A percentile compares a stretch with the other conserved stretches of the same genome.
phyloP scores from a whole-genome alignment of 2,797 vertebrate species.

The Synaphobranchus kaupii region DNA sequence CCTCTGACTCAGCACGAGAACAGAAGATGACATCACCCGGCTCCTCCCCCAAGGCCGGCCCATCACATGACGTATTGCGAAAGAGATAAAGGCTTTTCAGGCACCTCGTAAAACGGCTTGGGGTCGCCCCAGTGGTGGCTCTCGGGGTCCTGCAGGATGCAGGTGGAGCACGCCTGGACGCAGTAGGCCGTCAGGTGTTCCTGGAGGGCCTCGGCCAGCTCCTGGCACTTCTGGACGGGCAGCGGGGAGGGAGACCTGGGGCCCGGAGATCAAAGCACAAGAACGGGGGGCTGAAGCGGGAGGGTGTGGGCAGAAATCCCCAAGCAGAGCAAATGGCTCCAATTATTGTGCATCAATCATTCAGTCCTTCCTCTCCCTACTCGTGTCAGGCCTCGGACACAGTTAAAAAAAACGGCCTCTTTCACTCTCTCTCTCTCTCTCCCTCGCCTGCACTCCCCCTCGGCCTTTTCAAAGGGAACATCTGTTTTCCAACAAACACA shows the following conservation, averaged over 20 bases:
- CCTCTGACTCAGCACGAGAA: neutral
- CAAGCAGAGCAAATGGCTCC: slow-evolving; percentile 73
- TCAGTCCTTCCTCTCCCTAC: slow-evolving; percentile 64
- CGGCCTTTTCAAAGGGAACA: slow-evolving; percentile 55
- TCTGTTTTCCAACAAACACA: slow-evolving; percentile 68
- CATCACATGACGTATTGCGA: neutral
- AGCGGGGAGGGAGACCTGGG: slow-evolving; percentile 82
- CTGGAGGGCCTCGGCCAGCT: slow-evolving; percentile 77
- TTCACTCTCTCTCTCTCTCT: slow-evolving; percentile 25
- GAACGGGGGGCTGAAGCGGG: slow-evolving; percentile 67
- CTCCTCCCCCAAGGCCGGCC: neutral
- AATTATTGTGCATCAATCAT: slow-evolving; percentile 82
- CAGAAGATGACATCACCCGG: neutral
- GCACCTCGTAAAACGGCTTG: slow-evolving; percentile 95
- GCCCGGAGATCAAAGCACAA: slow-evolving; percentile 48
- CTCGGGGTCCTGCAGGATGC: slow-evolving; percentile 91
- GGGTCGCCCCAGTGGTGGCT: slow-evolving; percentile 91
- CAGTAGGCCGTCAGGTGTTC: slow-evolving; percentile 88
- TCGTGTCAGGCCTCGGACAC: slow-evolving; percentile 50
- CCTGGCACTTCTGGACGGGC: slow-evolving; percentile 84
- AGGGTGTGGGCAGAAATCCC: slow-evolving; percentile 34
- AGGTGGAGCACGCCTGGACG: slow-evolving; percentile 83
- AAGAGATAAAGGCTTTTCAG: slow-evolving; percentile 47
- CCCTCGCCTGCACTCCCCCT: slow-evolving; percentile 24
- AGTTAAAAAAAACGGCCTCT: slow-evolving; percentile 33